Evolutionary conservation across 2,797 vertebrate species (phyloP), one percentile per base, ranked within the genome.

Genomic region (Melanogrammus aeglefinus): DNA sequence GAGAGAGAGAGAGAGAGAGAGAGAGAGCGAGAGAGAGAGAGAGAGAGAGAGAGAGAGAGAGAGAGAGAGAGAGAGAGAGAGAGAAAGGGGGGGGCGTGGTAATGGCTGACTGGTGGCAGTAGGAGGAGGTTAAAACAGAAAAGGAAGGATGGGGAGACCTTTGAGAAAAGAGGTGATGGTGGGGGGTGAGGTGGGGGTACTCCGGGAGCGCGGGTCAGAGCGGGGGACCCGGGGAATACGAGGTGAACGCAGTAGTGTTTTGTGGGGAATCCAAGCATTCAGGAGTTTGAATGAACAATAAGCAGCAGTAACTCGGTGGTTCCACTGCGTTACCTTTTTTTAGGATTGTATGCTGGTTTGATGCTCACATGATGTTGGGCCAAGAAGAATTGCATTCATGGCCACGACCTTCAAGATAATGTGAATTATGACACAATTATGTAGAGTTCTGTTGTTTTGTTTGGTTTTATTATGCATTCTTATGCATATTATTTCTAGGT

Each of bases 21-120:
- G 44, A 33, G 10, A 39, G 47, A 21, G 75, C 71, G 10, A 69
- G 77, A 27, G 29, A 47, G 1, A 16, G 39, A 66, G 41, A 31
- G 21, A 36, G 76, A 14, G 27, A 21, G 74, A 73, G 10, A 66
- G 76, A 31, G 24, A 47, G 1, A 16, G 39, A 66, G 41, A 31
- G 21, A n/a, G 10, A n/a, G n/a, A n/a, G n/a, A n/a, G n/a, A n/a
- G n/a, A n/a, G n/a, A n/a, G n/a, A n/a, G n/a, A n/a, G n/a, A n/a
- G n/a, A n/a, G n/a, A n/a, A n/a, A n/a, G 3, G 38, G 73, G 72
- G 81, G 81, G 86, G 75, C 87, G 84, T 74, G 0, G 77, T 66
- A 82, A 85, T 84, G 77, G 12, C 18, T 14, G 75, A 74, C 6
- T 57, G 77, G 27, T 16, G 36, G 1, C 14, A 31, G 44, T 38